Evolutionary conservation across 2,797 vertebrate genomes (phyloP), one percentile per base, ranked within the genome.

Genomic region (Coranthus polyacanthus): DNA sequence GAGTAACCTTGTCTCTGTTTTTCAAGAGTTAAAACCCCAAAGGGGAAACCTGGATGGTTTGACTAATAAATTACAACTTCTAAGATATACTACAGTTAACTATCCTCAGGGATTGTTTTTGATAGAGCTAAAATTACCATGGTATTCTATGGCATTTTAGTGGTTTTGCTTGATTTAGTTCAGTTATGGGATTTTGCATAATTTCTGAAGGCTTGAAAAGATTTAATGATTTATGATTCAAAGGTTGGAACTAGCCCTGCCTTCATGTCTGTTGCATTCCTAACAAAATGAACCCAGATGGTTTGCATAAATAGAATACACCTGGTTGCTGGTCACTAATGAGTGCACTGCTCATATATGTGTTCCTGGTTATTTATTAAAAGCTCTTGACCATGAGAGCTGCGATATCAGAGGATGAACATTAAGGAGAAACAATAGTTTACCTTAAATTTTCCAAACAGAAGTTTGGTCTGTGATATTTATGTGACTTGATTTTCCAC

Each of bases 231-330:
- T 44, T 3, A 22, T 44, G 26, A 22, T 42, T 69, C 34, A 34
- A 38, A 51, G 22, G 49, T 51, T 45, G 22, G 16, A 44, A 53
- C 44, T 38, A 42, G 13, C 60, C 47, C 24, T 29, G 52, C n/a
- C 41, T 66, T 65, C 18, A 17, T 64, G 64, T 81, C 68, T 68
- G 65, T 63, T 65, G 70, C 81, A 72, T 81, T 75, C 79, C 72
- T 54, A 67, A 58, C 39, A 46, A 82, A 84, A 75, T 18, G 36
- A 77, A 65, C 51, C 78, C 75, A 86, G 79, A 86, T 84, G 81
- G 52, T 79, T 67, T 66, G 58, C 56, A 74, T 88, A 76, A 78
- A 78, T 74, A 68, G 63, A 72, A 56, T 64, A 70, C 79, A 84
- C 63, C 56, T 81, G 74, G 52, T 65, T 58, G 67, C 55, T 73